A percentile compares a stretch with the other conserved stretches of the same genome.
Conservation (phyloP, 2,888 invertebrate genomes). For the Agriotes lineatus region DNA sequence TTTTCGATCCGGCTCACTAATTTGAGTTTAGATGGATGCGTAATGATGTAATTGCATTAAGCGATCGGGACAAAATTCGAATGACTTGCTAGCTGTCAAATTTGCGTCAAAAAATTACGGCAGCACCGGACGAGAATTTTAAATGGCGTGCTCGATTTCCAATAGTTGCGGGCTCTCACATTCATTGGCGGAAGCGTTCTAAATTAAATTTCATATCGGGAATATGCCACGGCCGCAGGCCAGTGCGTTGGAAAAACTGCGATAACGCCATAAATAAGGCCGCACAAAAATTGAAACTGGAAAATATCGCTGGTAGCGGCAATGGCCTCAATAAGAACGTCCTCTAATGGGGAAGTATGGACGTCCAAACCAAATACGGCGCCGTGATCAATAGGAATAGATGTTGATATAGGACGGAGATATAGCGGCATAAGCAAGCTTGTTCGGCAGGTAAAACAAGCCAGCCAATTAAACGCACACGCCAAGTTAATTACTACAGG, state of each 20-base stretch:
- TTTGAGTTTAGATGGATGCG: slow-evolving; percentile 29
- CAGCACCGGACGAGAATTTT: slow-evolving; percentile 11
- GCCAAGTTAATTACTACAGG: slow-evolving; percentile 29
- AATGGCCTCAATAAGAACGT: too few relatives aligned
- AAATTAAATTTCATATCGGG: too few relatives aligned
- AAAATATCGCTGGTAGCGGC: too few relatives aligned
- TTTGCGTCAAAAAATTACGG: slow-evolving; percentile 24
- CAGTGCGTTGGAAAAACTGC: too few relatives aligned
- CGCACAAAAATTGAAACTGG: too few relatives aligned
- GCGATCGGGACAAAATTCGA: slow-evolving; percentile 13
- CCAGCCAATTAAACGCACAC: slow-evolving; percentile 29
- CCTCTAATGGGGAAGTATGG: too few relatives aligned
- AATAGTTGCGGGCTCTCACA: background rate
- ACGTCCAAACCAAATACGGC: background rate
- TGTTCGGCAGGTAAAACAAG: slow-evolving; percentile 15
- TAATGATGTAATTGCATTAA: slow-evolving; percentile 21
- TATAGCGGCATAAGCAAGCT: background rate
- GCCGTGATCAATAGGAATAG: background rate
- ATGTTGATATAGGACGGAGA: background rate
- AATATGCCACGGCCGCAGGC: too few relatives aligned
- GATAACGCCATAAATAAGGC: too few relatives aligned
- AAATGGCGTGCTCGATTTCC: slow-evolving; percentile 2
- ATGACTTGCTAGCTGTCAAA: slow-evolving; percentile 9
- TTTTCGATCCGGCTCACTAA: slow-evolving; percentile 17
- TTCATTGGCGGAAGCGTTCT: too few relatives aligned